phyloP scores from a whole-genome alignment of 2,888 invertebrate species.

The Ophioninae sp. region DNA sequence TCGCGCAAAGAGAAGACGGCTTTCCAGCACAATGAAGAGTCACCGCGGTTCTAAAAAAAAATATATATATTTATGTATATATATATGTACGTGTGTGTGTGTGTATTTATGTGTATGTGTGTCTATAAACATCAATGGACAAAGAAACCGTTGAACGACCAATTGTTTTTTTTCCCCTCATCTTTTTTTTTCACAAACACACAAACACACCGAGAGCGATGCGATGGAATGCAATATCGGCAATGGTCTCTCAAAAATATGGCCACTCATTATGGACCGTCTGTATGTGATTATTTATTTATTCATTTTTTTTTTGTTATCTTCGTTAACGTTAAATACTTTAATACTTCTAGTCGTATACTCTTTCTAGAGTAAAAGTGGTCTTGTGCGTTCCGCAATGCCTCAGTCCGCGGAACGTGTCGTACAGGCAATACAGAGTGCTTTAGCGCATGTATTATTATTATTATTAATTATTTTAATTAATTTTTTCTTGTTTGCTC shows the following conservation, averaged over 20 bases:
- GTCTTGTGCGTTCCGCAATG: slow-evolving; percentile 76
- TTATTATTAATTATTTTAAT: slow-evolving; percentile 42
- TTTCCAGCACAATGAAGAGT: slow-evolving; percentile 10
- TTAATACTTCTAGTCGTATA: slow-evolving; percentile 81
- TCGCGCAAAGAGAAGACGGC: neutral
- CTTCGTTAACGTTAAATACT: slow-evolving; percentile 50
- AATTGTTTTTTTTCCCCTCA: slow-evolving; percentile 17
- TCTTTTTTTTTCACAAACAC: slow-evolving; percentile 11
- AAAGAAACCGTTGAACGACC: slow-evolving; percentile 57
- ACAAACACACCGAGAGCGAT: slow-evolving; percentile 53
- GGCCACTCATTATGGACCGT: slow-evolving; percentile 79
- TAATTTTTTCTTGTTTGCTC: slow-evolving; percentile 68
- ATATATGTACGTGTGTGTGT: slow-evolving; percentile 5
- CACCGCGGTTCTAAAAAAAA: slow-evolving; percentile 19
- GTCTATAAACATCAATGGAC: slow-evolving; percentile 33
- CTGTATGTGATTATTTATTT: slow-evolving; percentile 75
- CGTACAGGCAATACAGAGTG: slow-evolving; percentile 79
- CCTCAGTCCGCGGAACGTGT: slow-evolving; percentile 71
- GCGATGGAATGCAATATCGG: slow-evolving; percentile 64
- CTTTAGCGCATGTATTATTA: slow-evolving; percentile 73
- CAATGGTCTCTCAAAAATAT: slow-evolving; percentile 73
- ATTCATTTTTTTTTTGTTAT: slow-evolving; percentile 7
- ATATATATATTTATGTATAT: slow-evolving; percentile 34
- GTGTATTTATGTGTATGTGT: neutral
- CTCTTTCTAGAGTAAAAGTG: slow-evolving; percentile 80